Evolutionary conservation across 1,140 invertebrate species (phyloP).

Genomic region (Ips nitidus): DNA sequence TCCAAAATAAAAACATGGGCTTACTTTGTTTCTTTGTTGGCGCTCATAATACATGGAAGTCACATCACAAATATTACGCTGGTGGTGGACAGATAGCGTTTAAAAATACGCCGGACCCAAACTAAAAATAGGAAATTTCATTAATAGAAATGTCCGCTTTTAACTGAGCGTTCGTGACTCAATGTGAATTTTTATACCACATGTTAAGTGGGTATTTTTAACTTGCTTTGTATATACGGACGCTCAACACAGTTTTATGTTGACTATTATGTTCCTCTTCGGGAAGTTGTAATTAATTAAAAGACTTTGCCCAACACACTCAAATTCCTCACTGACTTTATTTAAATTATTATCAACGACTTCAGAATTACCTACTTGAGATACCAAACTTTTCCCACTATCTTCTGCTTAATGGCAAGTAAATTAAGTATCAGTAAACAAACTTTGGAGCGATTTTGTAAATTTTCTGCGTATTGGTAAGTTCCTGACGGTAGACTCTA

Average conservation of each 20-base stretch:
- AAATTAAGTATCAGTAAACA: background rate
- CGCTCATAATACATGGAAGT: constrained; percentile 5
- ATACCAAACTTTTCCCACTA: background rate
- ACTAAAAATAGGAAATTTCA: constrained; percentile 38
- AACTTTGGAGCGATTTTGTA: no score
- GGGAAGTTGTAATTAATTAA: no score
- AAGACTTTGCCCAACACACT: no score
- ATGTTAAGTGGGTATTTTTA: constrained; percentile 37
- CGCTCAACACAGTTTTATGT: constrained; percentile 15
- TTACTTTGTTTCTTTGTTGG: constrained; percentile 20
- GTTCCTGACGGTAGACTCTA: no score
- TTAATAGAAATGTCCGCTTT: constrained; percentile 34
- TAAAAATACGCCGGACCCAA: constrained; percentile 30
- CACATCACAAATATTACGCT: constrained; percentile 15
- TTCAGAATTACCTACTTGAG: background rate
- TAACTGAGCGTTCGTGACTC: constrained; percentile 30
- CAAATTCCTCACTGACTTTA: no score
- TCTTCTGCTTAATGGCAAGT: background rate
- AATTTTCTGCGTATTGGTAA: no score
- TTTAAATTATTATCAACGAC: no score
- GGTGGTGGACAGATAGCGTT: constrained; percentile 35
- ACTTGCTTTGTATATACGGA: constrained; percentile 10
- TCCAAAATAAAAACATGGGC: background rate
- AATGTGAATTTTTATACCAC: constrained; percentile 38
- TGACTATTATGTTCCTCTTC: background rate